Evolutionary conservation across 2,888 invertebrate genomes (phyloP).

Genomic region (Stenotaenia linearis): DNA sequence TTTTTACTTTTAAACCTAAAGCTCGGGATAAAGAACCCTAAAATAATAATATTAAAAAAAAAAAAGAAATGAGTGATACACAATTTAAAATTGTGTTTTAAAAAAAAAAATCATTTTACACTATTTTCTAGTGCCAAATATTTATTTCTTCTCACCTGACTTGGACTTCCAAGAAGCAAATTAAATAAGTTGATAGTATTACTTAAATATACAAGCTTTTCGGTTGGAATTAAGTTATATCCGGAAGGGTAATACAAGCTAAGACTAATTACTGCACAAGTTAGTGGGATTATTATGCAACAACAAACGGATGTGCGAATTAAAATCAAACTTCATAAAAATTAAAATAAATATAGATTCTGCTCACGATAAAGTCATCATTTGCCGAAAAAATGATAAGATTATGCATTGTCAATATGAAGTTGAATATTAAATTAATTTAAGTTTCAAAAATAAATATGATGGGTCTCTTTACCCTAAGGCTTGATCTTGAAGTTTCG

Average conservation of each 20-base stretch:
- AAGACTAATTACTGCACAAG: neutral
- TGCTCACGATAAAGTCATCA: neutral
- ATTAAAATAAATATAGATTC: neutral
- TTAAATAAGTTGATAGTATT: slow-evolving; percentile 38
- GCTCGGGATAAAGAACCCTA: slow-evolving; percentile 70
- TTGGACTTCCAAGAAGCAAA: slow-evolving; percentile 49
- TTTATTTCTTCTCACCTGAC: slow-evolving; percentile 42
- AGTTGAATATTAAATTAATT: neutral
- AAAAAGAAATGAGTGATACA: neutral
- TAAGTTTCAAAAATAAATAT: slow-evolving; percentile 36
- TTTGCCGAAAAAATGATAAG: neutral
- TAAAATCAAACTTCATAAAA: neutral
- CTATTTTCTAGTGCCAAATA: slow-evolving; percentile 34
- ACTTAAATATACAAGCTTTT: neutral
- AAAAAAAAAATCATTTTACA: no score
- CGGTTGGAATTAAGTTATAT: no score
- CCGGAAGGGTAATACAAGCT: neutral
- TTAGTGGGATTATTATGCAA: no score
- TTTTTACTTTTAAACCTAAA: slow-evolving; percentile 54
- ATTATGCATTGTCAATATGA: neutral
- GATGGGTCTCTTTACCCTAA: slow-evolving; percentile 39
- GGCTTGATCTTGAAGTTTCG: slow-evolving; percentile 39
- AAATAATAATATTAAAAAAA: no score
- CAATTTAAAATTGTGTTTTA: neutral
- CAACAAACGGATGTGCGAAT: neutral